Evolutionary conservation across 2,888 invertebrate species (phyloP), one percentile per base, ranked within the genome.

Genomic region (Cheilosia impressa): DNA sequence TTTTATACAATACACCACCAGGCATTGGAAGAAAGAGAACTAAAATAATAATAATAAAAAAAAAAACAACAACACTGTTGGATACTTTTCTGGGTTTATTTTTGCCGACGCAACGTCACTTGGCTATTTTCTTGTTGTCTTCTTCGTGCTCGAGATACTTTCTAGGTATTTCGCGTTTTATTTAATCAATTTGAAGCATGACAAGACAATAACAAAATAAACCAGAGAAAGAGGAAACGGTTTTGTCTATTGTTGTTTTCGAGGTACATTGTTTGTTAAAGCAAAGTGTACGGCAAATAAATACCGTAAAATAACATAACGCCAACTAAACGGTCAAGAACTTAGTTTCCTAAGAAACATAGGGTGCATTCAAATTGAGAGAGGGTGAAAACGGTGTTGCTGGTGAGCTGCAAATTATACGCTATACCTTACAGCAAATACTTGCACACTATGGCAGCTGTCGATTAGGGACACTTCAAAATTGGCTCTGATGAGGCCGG

Each of bases 121-220:
- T 68, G 55, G 62, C 38, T 55, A 63, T 72, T 57, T 50, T 68
- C 38, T 47, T 38, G 10, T 10, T 38, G 55, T 62, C 43, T 43
- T 10, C 38, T 34, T 38, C 47, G 43, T 55, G 2, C 63, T 60
- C 60, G 13, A 19, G 31, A 45, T 68, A 60, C 45, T 77, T 69
- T 78, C 62, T 69, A 47, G 41, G 53, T 17, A 63, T 71, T 82
- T 82, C 66, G 63, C 53, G 58, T 77, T 31, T 76, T 71, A 38
- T 71, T 55, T 50, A 47, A 78, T 71, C 71, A 71, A 78, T 78
- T 63, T 15, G 17, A 34, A 15, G 38, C 38, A 38, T 38, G 38
- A 13, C 38, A 38, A 38, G 43, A 38, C n/a, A 55, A 62, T 41
- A 76, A 31, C 41, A 58, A 60, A 53, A 50, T 57, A 58, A 55